These are phyloP conservation scores for Hirundichthys speculiger DNA, from an alignment of 2,113 vertebrate genomes.

Conservation along the genomic window DNA sequence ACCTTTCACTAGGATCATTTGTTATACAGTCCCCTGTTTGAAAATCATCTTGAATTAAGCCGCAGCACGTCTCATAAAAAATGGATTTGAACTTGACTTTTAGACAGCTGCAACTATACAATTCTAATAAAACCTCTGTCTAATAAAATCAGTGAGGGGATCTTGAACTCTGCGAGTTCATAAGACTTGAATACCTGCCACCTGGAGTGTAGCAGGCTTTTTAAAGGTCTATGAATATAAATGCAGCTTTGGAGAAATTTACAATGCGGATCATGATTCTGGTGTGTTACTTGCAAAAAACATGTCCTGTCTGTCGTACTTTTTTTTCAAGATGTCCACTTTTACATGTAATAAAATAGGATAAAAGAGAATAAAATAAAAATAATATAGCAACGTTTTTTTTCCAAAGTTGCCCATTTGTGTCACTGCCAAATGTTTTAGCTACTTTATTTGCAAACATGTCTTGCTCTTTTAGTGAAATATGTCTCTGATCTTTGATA, in stretches of 20 bases:
- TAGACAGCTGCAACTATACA: neutral
- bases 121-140: conserved; percentile 27
- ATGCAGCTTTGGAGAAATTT: conserved; percentile 45
- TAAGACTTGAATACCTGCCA: conserved; percentile 44
- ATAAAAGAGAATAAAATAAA: no score
- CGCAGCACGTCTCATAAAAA: neutral
- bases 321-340: conserved; percentile 20
- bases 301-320: neutral
- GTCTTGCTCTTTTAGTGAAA: conserved; percentile 10
- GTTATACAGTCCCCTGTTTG: neutral
- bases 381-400: conserved; percentile 7
- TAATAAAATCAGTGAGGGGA: conserved; percentile 25
- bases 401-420: neutral
- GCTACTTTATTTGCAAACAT: neutral
- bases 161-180: conserved; percentile 36
- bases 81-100: conserved; percentile 24
- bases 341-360: neutral
- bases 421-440: neutral
- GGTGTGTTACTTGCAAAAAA: conserved; percentile 19
- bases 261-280: conserved; percentile 42
- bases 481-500: conserved; percentile 1
- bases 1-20: no score
- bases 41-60: neutral
- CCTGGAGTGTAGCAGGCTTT: conserved; percentile 38
- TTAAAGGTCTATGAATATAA: conserved; percentile 66